Evolutionary conservation across 1,140 invertebrate species (phyloP).

Genomic region (Leptinotarsa defecta): DNA sequence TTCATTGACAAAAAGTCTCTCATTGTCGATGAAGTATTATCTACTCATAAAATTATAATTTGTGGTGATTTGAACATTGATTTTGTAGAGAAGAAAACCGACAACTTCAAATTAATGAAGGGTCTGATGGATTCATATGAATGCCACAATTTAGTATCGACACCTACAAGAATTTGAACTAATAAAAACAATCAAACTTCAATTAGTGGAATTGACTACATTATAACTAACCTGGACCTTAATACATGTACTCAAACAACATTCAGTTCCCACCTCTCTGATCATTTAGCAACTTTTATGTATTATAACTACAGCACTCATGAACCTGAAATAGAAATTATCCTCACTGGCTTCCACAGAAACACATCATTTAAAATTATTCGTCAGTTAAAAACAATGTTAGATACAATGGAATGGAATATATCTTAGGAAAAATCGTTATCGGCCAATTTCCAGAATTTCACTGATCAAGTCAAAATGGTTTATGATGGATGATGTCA

Average conservation of each 20-base stretch:
- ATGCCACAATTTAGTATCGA: neutral
- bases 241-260: neutral
- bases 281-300: neutral
- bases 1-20: too few relatives aligned
- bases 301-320: neutral
- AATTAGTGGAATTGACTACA: neutral
- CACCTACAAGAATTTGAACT: neutral
- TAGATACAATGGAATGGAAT: neutral
- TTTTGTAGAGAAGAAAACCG: too few relatives aligned
- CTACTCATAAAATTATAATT: too few relatives aligned
- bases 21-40: too few relatives aligned
- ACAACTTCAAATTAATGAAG: too few relatives aligned
- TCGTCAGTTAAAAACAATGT: neutral
- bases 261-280: neutral
- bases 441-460: neutral
- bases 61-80: too few relatives aligned
- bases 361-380: neutral
- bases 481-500: neutral
- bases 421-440: neutral
- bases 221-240: neutral
- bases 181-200: neutral
- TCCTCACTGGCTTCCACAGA: neutral
- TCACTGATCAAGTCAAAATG: neutral
- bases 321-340: neutral
- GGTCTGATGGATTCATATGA: too few relatives aligned